Conservation (phyloP, 35 echinoderm and acorn worm species). For the Amphiura filiformis region DNA sequence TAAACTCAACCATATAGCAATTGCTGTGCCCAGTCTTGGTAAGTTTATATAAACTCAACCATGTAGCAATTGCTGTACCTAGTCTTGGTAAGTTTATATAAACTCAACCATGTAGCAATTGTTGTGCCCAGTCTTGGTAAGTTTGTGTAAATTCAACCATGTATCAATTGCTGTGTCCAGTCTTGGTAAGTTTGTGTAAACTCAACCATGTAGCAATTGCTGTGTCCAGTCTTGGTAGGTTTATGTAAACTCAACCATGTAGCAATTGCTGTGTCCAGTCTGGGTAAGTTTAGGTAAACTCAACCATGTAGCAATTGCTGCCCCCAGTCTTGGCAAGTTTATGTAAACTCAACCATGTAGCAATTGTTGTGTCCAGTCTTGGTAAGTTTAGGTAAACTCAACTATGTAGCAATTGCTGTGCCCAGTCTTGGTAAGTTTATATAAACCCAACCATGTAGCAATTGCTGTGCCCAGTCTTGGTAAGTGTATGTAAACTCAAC, state of each 20-base stretch:
- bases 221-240: no score
- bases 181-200: slow-evolving; percentile 74
- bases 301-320: slow-evolving; percentile 98
- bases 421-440: slow-evolving; percentile 81
- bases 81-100: slow-evolving; percentile 58
- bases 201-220: no score
- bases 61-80: slow-evolving; percentile 97
- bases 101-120: no score
- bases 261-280: background rate
- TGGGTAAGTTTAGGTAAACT: slow-evolving; percentile 86
- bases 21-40: slow-evolving; percentile 33
- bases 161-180: slow-evolving; percentile 94
- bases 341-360: no score
- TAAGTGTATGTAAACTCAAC: no score
- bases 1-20: no score
- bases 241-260: no score
- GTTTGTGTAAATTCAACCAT: slow-evolving; percentile 88
- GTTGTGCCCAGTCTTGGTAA: no score
- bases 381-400: slow-evolving; percentile 66
- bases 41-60: slow-evolving; percentile 88
- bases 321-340: slow-evolving; percentile 80
- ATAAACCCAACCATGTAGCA: no score
- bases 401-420: slow-evolving; percentile 98
- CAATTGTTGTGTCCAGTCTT: no score
- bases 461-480: no score